Evolutionary conservation across 1,140 invertebrate genomes (phyloP), one percentile per base, ranked within the genome.

Genomic region (Dryas iulia): DNA sequence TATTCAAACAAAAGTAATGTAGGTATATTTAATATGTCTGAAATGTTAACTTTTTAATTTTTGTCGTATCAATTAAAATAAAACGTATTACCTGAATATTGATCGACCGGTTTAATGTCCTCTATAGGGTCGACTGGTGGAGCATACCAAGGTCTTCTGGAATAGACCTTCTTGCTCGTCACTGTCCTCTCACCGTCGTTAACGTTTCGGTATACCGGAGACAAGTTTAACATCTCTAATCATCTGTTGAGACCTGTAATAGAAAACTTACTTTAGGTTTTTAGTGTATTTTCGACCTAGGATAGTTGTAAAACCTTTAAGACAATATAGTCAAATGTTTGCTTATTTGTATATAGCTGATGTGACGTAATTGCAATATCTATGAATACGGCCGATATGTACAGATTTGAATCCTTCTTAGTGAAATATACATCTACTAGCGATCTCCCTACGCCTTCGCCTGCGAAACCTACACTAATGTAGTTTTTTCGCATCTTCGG

Each of bases 211-310:
- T 84, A 90, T 79, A 76, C 79, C 30, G 88, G 87, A 66, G 86
- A 87, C 83, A 86, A 73, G 79, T 89, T 89, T 90, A 90, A 81
- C 88, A 90, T 90, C 79, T 83, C 87, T 87, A 84, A 82, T 70
- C 84, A 89, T 88, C 76, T 81, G 86, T 75, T 81, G 79, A 84
- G 78, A 80, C 82, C 88, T 90, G 77, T 14, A 71, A 78, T 21
- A 47, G 8, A 47, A 21, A 47, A 3, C 14, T 47, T 47, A 21
- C 8, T 7, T 47, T 18, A 47, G 39, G 8, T 21, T 47, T 10
- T 0, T 8, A 10, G 3, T 21, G 21, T 7, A 0, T 47, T 47
- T 35, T 18, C 18, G 7, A 7, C 21, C 18, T 8, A 21, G 18
- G 18, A 14, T 10, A 10, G 5, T 1, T 18, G 7, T 47, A 18